A percentile compares a stretch with the other conserved stretches of the same genome.
These are phyloP conservation scores for Drosophila melanosoma DNA, from an alignment of 2,888 invertebrate genomes.

Conservation along the genomic window DNA sequence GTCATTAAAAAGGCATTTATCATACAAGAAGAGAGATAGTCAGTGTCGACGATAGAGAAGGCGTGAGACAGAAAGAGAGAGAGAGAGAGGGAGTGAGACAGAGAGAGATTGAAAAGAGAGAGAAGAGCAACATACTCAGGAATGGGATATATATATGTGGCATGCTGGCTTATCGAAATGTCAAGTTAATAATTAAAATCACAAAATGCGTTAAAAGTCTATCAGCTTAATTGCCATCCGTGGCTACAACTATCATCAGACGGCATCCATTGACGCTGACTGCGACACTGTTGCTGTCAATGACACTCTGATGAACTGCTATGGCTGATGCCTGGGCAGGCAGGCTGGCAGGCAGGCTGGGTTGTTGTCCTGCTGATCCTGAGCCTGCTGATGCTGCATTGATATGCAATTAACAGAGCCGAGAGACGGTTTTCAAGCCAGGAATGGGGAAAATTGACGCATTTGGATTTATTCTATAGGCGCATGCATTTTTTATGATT, in stretches of 20 bases:
- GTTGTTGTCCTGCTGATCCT: constrained; percentile 42
- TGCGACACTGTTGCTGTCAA: constrained; percentile 55
- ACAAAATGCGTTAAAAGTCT: constrained; percentile 78
- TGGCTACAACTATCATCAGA: constrained; percentile 73
- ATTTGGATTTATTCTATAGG: constrained; percentile 77
- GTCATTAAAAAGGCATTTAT: constrained; percentile 79
- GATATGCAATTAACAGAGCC: constrained; percentile 74
- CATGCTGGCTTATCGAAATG: constrained; percentile 77
- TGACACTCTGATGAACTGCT: constrained; percentile 76
- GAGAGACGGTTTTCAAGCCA: constrained; percentile 39
- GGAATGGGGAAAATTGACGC: constrained; percentile 68
- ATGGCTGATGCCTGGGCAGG: neutral
- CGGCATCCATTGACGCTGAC: constrained; percentile 54
- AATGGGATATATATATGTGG: constrained; percentile 19
- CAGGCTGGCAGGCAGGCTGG: no score
- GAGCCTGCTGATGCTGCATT: constrained; percentile 72
- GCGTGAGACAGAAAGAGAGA: neutral
- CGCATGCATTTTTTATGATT: constrained; percentile 78
- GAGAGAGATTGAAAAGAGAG: neutral
- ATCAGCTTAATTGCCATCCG: constrained; percentile 75
- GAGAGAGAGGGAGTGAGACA: neutral
- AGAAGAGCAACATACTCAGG: neutral
- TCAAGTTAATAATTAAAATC: constrained; percentile 79
- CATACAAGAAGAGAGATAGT: constrained; percentile 44
- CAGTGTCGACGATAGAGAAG: neutral